Evolutionary conservation across 2,797 vertebrate genomes (phyloP).

Genomic region (Varecia variegata): DNA sequence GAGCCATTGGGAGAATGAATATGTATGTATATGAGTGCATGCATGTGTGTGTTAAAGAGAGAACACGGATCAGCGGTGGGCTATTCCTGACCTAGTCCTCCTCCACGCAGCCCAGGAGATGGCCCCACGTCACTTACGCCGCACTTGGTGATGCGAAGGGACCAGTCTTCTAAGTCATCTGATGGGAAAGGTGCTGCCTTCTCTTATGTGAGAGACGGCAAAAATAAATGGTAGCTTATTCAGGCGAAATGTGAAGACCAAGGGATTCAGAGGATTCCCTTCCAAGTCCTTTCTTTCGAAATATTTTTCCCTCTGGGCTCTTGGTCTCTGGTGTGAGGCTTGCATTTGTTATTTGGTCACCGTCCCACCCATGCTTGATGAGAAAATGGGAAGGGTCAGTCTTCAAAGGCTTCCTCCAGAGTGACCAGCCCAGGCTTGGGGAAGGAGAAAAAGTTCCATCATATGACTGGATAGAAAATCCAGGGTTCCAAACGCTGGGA

Average conservation of each 20-base stretch:
- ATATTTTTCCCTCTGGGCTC: conserved; percentile 73
- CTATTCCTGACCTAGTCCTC: background rate
- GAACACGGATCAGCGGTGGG: background rate
- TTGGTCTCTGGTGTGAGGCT: background rate
- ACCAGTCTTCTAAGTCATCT: background rate
- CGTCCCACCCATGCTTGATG: fast-evolving
- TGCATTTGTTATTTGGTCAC: background rate
- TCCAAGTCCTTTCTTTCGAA: conserved; percentile 76
- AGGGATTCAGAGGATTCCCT: conserved; percentile 72
- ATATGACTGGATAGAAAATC: background rate
- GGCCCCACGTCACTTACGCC: background rate
- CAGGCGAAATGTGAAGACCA: conserved; percentile 73
- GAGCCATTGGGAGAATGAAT: background rate
- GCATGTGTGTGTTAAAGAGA: background rate
- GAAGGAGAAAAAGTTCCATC: background rate
- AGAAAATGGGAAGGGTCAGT: background rate
- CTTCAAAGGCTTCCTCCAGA: background rate
- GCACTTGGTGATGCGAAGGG: background rate
- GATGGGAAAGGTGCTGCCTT: background rate
- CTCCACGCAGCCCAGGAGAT: background rate
- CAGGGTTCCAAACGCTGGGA: background rate
- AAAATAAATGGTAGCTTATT: conserved; percentile 76
- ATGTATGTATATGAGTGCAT: background rate
- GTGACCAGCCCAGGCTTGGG: background rate
- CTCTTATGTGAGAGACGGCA: background rate